Base-by-base conservation (phyloP, 2,888 invertebrate genomes). In the Teleogryllus oceanicus region DNA sequence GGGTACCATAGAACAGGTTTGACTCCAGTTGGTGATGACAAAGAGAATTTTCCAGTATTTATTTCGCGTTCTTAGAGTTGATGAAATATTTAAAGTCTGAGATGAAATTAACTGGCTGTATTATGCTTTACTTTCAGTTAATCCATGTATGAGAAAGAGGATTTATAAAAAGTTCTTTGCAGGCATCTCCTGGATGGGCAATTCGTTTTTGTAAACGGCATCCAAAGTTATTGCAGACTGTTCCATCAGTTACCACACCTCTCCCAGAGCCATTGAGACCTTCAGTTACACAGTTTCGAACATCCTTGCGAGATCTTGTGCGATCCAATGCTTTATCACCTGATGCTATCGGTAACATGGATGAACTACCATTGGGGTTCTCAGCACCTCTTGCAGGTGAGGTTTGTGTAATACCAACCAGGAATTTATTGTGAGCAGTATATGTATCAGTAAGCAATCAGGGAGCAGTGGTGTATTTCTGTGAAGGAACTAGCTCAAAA, bases 181-280 rank as follows among this genome's bases (percentile, higher is more conserved):
- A 85, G 84, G 85, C 85, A 11, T 85, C 85, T 5, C 79, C 83
- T 16, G 85, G 85, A 20, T 86, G 85, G 85, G 84, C 83, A 0
- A 81, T 84, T 11, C 82, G 85, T 16, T 85, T 86, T 81, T 84
- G 84, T 37, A 85, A 85, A 78, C 82, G 85, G 62, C 84, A 85
- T 82, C 83, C 84, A 16, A 50, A 83, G 12, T 80, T 85, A 2
- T 79, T 85, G n/a, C 84, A 84, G 76, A 82, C 82, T 81, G 82
- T 82, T 49, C 84, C 84, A 11, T 76, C 80, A 16, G 83, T 82
- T 21, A 81, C 82, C 18, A 82, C 83, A 11, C 37, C 77, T 11
- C 81, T 86, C 11, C 85, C 86, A 2, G 16, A 79, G n/a, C 50
- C n/a, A 12, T 79, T 86, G 49, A 83, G 83, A 76, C 20, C 74